A percentile compares a stretch with the other conserved stretches of the same genome.
Evolutionary conservation across 2,797 vertebrate species (phyloP).

Genomic region (Eupleurogrammus muticus): DNA sequence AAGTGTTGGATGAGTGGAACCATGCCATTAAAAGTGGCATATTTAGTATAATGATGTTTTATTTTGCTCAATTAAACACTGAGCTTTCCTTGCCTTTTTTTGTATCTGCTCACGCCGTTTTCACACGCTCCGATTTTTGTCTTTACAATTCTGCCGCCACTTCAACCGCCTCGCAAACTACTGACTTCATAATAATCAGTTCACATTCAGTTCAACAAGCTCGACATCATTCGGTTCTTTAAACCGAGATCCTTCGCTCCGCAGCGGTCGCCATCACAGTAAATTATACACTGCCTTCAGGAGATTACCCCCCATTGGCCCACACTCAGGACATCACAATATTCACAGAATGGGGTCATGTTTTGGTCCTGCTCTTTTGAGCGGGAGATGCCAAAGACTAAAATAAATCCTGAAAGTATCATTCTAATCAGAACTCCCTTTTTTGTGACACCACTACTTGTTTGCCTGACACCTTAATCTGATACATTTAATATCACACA

Average conservation of each 20-base stretch:
- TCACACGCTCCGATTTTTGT: no score
- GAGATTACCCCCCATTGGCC: slow-evolving; percentile 10
- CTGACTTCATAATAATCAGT: slow-evolving; percentile 28
- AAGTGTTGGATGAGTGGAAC: slow-evolving; percentile 59
- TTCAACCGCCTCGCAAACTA: neutral
- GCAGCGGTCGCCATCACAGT: slow-evolving; percentile 27
- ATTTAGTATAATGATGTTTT: slow-evolving; percentile 48
- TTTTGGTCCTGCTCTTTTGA: neutral
- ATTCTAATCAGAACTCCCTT: neutral
- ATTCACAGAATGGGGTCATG: slow-evolving; percentile 16
- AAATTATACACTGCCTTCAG: slow-evolving; percentile 25
- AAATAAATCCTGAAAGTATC: neutral
- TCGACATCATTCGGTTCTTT: slow-evolving; percentile 28
- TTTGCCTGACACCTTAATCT: neutral
- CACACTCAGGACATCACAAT: slow-evolving; percentile 24
- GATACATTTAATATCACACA: slow-evolving; percentile 9
- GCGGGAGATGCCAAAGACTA: slow-evolving; percentile 7
- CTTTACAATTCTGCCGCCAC: neutral
- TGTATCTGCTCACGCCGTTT: slow-evolving; percentile 12
- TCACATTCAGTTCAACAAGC: slow-evolving; percentile 24
- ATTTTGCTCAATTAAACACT: slow-evolving; percentile 53
- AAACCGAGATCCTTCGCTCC: slow-evolving; percentile 20
- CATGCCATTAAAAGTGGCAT: slow-evolving; percentile 47
- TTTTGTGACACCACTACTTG: neutral
- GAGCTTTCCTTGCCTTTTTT: slow-evolving; percentile 28